Percentiles rank a stretch among this genome's conserved stretches.
Conservation (phyloP, 2,888 invertebrate genomes). For the Cantharis rufa region DNA sequence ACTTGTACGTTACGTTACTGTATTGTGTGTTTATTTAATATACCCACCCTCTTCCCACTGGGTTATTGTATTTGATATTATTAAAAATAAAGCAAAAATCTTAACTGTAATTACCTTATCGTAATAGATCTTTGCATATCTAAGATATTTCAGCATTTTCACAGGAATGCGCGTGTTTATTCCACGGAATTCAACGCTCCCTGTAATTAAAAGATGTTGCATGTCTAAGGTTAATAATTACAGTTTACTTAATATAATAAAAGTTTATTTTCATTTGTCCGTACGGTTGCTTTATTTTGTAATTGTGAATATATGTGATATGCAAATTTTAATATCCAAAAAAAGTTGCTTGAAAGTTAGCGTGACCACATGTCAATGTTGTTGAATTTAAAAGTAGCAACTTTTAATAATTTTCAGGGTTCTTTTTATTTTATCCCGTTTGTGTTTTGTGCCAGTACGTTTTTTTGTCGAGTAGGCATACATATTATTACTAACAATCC, state of each 20-base stretch:
- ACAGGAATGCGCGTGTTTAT: slow-evolving; percentile 29
- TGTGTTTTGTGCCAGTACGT: neutral
- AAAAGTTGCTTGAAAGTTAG: slow-evolving; percentile 34
- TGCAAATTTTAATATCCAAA: slow-evolving; percentile 38
- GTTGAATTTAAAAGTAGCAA: slow-evolving; percentile 42
- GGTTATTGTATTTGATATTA: neutral
- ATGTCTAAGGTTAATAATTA: slow-evolving; percentile 40
- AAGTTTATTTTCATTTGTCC: slow-evolving; percentile 42
- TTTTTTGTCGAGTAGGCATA: neutral
- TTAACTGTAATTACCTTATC: slow-evolving; percentile 26
- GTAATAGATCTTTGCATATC: slow-evolving; percentile 30
- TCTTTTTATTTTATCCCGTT: slow-evolving; percentile 15
- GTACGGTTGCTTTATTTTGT: slow-evolving; percentile 39
- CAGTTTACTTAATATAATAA: slow-evolving; percentile 34
- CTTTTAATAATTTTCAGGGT: slow-evolving; percentile 37
- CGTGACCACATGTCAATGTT: slow-evolving; percentile 46
- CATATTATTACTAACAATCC: neutral
- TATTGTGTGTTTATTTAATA: neutral
- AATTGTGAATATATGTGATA: slow-evolving; percentile 41
- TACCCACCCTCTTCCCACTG: neutral
- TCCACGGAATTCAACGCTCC: slow-evolving; percentile 31
- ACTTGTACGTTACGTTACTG: neutral
- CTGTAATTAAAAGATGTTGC: slow-evolving; percentile 40
- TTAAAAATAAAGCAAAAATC: slow-evolving; percentile 23
- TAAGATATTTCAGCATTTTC: slow-evolving; percentile 27